Evolutionary conservation across 2,888 invertebrate species (phyloP), one percentile per base, ranked within the genome.

Genomic region (Calephelis perditalis): DNA sequence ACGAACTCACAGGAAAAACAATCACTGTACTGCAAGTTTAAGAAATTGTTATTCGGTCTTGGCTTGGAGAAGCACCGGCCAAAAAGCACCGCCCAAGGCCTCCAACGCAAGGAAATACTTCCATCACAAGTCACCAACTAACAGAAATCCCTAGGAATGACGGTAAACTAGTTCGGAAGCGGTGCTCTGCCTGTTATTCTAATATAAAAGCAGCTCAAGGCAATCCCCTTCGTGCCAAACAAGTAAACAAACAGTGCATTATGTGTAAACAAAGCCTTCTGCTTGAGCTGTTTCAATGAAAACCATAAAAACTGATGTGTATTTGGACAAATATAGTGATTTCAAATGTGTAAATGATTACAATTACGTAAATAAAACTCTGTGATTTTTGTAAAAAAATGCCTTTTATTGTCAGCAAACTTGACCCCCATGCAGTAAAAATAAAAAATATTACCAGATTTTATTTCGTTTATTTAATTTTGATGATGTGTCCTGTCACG

Each of bases 171-270:
- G 59, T 54, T 54, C 59, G 54, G 52, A 59, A 58, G 58, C 37
- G 52, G 52, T 59, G 59, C 44, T 59, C 52, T 59, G 52, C 54
- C 54, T 59, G 54, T 59, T 59, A 59, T 59, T 26, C 35, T 52
- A 59, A 59, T 59, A 59, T 59, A 59, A 59, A 59, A 54, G 59
- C 59, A 59, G 59, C 59, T 54, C 54, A 54, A 59, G 59, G 59
- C 59, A 54, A 45, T 59, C 54, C 45, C 54, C 59, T 54, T 54
- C 59, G n/a, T n/a, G n/a, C n/a, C n/a, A n/a, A n/a, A n/a, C n/a
- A n/a, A n/a, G n/a, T n/a, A n/a, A n/a, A n/a, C n/a, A n/a, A n/a
- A n/a, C n/a, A n/a, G n/a, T n/a, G n/a, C n/a, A n/a, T n/a, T n/a
- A n/a, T n/a, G n/a, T n/a, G n/a, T n/a, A n/a, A n/a, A n/a, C n/a